These are phyloP conservation scores for Geophilus truncorum DNA, from an alignment of 2,888 invertebrate genomes.

Conservation along the genomic window DNA sequence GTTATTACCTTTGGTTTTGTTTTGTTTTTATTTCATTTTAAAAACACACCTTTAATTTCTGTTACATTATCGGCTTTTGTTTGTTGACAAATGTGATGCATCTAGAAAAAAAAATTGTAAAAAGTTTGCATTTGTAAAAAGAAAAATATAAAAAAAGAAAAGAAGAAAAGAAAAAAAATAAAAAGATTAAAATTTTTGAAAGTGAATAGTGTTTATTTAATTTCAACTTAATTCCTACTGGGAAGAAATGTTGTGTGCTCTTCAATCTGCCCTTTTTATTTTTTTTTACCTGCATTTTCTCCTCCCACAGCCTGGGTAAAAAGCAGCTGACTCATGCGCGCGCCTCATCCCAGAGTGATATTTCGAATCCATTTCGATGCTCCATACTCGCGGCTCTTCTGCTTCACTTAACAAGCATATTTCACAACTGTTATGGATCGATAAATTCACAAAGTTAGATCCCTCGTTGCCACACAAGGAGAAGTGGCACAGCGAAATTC, in stretches of 20 bases:
- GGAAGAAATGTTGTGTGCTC: constrained; percentile 16
- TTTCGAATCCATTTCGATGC: constrained; percentile 35
- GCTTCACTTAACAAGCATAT: constrained; percentile 35
- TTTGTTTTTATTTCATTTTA: no score
- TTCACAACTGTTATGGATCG: constrained; percentile 34
- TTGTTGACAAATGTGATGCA: neutral
- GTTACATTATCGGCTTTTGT: neutral
- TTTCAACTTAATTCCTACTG: constrained; percentile 10
- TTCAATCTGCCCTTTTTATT: constrained; percentile 21
- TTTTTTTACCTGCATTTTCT: constrained; percentile 28
- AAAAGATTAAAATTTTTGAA: neutral
- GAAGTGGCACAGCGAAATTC: constrained; percentile 28
- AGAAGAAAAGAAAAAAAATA: no score
- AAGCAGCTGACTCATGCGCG: constrained; percentile 34
- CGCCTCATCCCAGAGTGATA: constrained; percentile 29
- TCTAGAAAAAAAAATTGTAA: neutral
- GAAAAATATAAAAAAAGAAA: neutral
- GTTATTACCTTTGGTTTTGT: neutral
- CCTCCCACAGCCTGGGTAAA: constrained; percentile 28
- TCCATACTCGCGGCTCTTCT: constrained; percentile 24
- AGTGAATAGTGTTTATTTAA: constrained; percentile 10
- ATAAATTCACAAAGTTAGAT: constrained; percentile 35
- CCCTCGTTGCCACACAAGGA: constrained; percentile 23
- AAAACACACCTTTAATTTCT: neutral
- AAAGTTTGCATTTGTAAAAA: neutral